Base-by-base conservation (phyloP, 2,113 vertebrate species). In the Scomber scombrus region DNA sequence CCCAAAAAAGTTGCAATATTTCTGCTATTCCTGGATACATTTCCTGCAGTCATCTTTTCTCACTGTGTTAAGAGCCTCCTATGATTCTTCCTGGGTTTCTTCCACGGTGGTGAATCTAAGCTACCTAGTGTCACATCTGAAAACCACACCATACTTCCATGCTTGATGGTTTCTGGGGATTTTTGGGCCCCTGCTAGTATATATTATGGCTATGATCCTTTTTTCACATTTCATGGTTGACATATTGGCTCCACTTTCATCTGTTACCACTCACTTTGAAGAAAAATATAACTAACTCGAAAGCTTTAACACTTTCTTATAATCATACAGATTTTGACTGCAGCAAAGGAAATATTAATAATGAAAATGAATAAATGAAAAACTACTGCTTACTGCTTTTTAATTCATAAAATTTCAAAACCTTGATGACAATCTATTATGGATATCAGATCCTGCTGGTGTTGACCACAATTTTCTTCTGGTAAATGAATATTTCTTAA, bases 351-450 rank as follows among this genome's bases (percentile, higher is more conserved):
- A 23, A 45, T n/a, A 54, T 13, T 19, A 4, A 4, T 3, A 26
- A 26, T n/a, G 13, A 3, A 16, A 43, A 13, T 5, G 1, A 45
- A 45, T 19, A 51, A 34, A 8, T 40, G 0, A 31, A 77, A 68
- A 12, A 15, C 8, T 40, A 23, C 1, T 8, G 3, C 29, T 68
- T 63, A 11, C 29, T 14, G 46, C 1, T 26, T 26, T 26, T 26
- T 26, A 26, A 26, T 26, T 26, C 23, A 56, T 62, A 56, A 4
- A 4, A 40, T 58, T 71, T 45, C 11, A 71, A 65, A 61, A 31
- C 8, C 2, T 46, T 72, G 21, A 67, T 40, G 16, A 21, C 16
- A 63, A 70, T 69, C 61, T 19, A 68, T 31, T 55, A 16, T 58
- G 52, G 13, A 43, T 66, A 15, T 16, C 31, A 49, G 43, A 50